A percentile compares a stretch with the other conserved stretches of the same genome.
These are phyloP conservation scores for Eulemur albifrons DNA, from an alignment of 2,797 vertebrate genomes.

Conservation along the genomic window DNA sequence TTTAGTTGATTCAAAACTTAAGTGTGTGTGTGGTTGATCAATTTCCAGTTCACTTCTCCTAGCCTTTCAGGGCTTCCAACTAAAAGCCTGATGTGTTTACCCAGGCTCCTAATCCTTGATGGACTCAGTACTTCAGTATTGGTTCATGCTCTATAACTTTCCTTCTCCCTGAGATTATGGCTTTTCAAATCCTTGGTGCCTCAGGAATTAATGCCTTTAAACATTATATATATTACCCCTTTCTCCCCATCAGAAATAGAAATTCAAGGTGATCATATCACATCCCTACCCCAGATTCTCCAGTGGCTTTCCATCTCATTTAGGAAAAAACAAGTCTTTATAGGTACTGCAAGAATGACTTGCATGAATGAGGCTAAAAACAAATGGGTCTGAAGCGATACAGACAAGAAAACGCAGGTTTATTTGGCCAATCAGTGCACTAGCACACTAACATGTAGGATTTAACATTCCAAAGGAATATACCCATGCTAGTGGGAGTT, in stretches of 20 bases:
- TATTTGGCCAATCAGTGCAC: background rate
- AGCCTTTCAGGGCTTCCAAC: background rate
- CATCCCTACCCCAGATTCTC: background rate
- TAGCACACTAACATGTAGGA: background rate
- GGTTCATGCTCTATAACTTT: background rate
- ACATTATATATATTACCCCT: background rate
- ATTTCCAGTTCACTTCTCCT: background rate
- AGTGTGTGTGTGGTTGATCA: background rate
- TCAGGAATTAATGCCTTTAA: background rate
- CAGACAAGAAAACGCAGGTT: background rate
- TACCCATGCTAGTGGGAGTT: background rate
- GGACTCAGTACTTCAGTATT: background rate
- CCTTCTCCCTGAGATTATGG: background rate
- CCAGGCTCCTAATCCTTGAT: background rate
- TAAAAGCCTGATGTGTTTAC: background rate
- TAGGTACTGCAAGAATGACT: background rate
- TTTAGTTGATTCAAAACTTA: background rate
- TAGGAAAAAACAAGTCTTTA: background rate
- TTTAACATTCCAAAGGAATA: constrained; percentile 20
- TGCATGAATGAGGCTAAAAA: background rate
- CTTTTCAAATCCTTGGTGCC: background rate
- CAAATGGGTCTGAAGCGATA: background rate
- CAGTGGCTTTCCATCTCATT: constrained; percentile 1
- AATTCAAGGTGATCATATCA: background rate
- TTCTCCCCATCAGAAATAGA: background rate